Percentiles rank a stretch among this genome's conserved stretches.
These are phyloP conservation scores for Camponotus fellah DNA, from an alignment of 2,888 invertebrate species.

Conservation along the genomic window DNA sequence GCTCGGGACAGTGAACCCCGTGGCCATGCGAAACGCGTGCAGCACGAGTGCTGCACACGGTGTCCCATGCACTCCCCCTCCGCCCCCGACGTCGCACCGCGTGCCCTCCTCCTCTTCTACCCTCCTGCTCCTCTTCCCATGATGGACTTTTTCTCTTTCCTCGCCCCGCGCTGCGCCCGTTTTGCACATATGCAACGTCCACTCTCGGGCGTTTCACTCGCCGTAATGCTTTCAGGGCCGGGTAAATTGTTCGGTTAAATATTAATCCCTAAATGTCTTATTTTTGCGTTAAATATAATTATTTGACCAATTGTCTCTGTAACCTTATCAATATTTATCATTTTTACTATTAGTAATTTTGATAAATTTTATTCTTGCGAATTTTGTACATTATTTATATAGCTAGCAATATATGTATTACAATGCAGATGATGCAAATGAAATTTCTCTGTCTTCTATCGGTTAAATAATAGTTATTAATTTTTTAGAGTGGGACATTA, in stretches of 20 bases:
- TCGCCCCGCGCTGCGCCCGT: conserved; percentile 68
- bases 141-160: conserved; percentile 35
- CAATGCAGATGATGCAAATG: neutral
- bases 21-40: conserved; percentile 72
- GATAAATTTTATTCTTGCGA: neutral
- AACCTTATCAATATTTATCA: neutral
- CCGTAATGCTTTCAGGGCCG: conserved; percentile 41
- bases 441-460: neutral
- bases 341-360: neutral
- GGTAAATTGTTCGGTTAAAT: conserved; percentile 22
- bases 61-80: conserved; percentile 62
- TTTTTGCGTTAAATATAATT: neutral
- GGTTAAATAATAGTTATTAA: neutral
- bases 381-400: neutral
- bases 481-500: neutral
- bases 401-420: neutral
- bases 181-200: conserved; percentile 72
- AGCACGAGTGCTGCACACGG: conserved; percentile 64
- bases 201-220: conserved; percentile 63
- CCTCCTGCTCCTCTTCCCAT: conserved; percentile 12
- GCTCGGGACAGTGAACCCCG: conserved; percentile 83
- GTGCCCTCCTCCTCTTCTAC: conserved; percentile 20
- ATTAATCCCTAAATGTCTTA: neutral
- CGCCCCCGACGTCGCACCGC: conserved; percentile 38
- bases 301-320: neutral